Evolutionary conservation across 2,113 vertebrate species (phyloP).

Genomic region (Alectura lathami): DNA sequence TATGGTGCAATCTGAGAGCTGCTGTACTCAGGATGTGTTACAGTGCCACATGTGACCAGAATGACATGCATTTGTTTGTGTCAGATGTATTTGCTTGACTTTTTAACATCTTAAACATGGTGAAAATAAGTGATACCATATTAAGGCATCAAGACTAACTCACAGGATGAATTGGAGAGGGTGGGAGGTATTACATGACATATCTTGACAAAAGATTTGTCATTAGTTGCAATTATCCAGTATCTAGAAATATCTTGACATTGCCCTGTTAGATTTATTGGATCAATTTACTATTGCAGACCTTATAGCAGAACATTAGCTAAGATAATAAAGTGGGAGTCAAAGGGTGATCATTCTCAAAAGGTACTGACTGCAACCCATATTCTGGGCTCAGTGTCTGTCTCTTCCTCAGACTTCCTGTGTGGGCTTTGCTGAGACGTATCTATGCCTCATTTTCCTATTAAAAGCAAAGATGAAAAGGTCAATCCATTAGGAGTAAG

Average conservation of each 20-base stretch:
- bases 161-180: not conserved
- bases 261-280: not conserved
- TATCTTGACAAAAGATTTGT: not conserved
- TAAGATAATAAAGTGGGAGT: not conserved
- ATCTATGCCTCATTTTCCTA: not conserved
- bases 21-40: not conserved
- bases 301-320: not conserved
- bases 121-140: not conserved
- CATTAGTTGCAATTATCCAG: not conserved
- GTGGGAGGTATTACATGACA: not conserved
- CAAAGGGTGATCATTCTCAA: not conserved
- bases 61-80: not conserved
- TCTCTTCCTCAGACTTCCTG: not conserved
- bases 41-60: not conserved
- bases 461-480: not conserved
- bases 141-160: not conserved
- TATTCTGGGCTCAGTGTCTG: not conserved
- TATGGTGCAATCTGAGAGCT: not conserved
- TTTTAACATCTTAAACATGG: not conserved
- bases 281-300: not conserved
- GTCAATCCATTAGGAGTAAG: not conserved
- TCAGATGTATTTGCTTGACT: not conserved
- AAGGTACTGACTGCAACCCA: not conserved
- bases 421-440: not conserved
- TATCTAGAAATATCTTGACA: not conserved